Percentiles rank a stretch among this genome's conserved stretches.
phyloP scores from a whole-genome alignment of 2,888 invertebrate species.

The Acrobasis consociella region DNA sequence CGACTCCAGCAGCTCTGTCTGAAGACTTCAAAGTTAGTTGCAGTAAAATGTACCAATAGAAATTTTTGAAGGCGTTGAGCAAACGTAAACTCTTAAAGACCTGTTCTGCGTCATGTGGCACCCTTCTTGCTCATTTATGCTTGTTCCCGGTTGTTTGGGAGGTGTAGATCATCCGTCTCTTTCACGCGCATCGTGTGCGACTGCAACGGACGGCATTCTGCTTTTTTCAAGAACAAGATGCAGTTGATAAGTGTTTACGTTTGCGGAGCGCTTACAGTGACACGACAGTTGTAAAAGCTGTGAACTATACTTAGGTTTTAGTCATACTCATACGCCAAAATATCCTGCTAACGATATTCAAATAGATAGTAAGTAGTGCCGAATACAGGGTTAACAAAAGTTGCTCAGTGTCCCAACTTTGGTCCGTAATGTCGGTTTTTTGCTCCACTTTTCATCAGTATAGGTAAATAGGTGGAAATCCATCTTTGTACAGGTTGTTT shows the following conservation, averaged over 20 bases:
- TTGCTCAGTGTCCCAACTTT: background rate
- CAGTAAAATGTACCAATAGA: background rate
- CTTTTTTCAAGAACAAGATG: too few relatives aligned
- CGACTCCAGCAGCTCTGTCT: conserved; percentile 88
- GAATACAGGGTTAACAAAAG: conserved; percentile 7
- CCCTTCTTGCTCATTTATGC: too few relatives aligned
- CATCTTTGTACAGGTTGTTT: too few relatives aligned
- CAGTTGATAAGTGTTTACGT: background rate
- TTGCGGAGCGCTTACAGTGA: background rate
- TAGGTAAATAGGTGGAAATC: background rate
- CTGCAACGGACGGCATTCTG: too few relatives aligned
- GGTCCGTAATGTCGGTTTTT: background rate
- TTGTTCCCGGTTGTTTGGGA: too few relatives aligned
- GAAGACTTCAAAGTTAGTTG: conserved; percentile 22
- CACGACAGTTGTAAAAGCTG: background rate
- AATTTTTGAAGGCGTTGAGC: background rate
- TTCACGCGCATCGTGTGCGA: too few relatives aligned
- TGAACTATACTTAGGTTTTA: conserved; percentile 7
- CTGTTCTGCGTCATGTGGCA: too few relatives aligned
- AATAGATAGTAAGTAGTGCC: conserved; percentile 5
- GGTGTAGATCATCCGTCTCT: too few relatives aligned
- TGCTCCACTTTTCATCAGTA: background rate
- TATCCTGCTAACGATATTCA: background rate
- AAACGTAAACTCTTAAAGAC: background rate
- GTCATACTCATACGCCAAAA: conserved; percentile 14